Percentiles rank a stretch among this genome's conserved stretches.
phyloP scores from a whole-genome alignment of 2,113 vertebrate genomes.

The Apaloderma vittatum region DNA sequence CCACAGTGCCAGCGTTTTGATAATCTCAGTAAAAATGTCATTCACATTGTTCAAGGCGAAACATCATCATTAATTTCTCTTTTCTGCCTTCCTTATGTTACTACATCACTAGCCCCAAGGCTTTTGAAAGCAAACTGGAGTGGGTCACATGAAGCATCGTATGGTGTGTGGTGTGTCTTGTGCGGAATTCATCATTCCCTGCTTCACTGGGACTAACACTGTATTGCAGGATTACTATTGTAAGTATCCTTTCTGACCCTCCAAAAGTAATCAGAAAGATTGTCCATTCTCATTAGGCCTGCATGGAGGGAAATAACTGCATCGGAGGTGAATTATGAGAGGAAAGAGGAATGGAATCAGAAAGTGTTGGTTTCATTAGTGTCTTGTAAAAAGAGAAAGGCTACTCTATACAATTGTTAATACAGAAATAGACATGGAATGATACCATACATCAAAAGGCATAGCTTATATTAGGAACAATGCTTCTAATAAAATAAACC shows the following conservation, averaged over 20 bases:
- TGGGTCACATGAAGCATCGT: neutral
- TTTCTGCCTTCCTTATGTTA: neutral
- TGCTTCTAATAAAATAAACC: slow-evolving; percentile 53
- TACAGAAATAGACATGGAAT: slow-evolving; percentile 16
- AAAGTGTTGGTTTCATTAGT: slow-evolving; percentile 44
- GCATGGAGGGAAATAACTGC: slow-evolving; percentile 7
- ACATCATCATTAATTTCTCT: neutral
- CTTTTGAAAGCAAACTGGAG: neutral
- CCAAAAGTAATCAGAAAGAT: slow-evolving; percentile 35
- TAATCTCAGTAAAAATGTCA: neutral
- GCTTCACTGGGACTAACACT: neutral
- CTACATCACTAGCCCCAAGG: neutral
- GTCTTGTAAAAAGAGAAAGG: slow-evolving; percentile 29
- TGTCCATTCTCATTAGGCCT: slow-evolving; percentile 31
- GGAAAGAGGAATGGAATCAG: slow-evolving; percentile 20
- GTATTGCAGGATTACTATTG: neutral
- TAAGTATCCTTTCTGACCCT: neutral
- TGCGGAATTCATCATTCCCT: neutral
- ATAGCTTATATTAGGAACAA: slow-evolving; percentile 44
- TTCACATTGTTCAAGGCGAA: neutral
- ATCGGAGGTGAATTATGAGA: slow-evolving; percentile 4
- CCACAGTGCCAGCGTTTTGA: neutral
- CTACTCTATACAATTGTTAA: neutral
- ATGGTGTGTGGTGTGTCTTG: neutral
- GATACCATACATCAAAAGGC: neutral